Evolutionary conservation across 2,888 invertebrate genomes (phyloP), one percentile per base, ranked within the genome.

Genomic region (Ophioninae sp.): DNA sequence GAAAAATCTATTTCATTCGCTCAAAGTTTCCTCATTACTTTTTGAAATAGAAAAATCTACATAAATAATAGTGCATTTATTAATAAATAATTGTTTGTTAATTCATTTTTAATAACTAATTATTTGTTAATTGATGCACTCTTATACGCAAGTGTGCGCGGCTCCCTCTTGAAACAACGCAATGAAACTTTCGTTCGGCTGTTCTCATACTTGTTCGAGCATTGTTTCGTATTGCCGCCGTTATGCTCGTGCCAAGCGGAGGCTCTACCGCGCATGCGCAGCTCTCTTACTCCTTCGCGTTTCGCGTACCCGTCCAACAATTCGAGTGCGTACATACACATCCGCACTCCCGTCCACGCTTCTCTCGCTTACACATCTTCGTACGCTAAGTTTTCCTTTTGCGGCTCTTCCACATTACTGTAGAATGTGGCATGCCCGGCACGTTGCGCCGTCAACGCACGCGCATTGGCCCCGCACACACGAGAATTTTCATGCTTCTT

Each of bases 401-500:
- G 30, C 6, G 17, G 10, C 30, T 17, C n/a, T 65, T 37, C 65
- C 44, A 44, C 5, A 41, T 65, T 65, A 65, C 39, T 17, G 39
- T 23, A 56, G 51, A 51, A 23, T 13, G 23, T 73, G 73, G 73
- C 73, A 73, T 73, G 64, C 64, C 44, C 17, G 64, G 63, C 72
- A 61, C 64, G 64, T 74, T 74, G 64, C 51, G 17, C 39, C 39
- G 39, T 72, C 72, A 67, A 67, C 67, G 41, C 51, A 30, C 17
- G 41, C 39, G n/a, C 20, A 39, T n/a, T n/a, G 20, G 8, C 39
- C n/a, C n/a, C 20, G 39, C 23, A 73, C 63, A 44, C 63, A 68
- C 71, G 76, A 73, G 76, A 75, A 65, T 83, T 80, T 56, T 73
- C 44, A 77, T 83, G 71, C 83, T 73, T 78, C 80, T 83, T 81